A percentile compares a stretch with the other conserved stretches of the same genome.
phyloP scores from a whole-genome alignment of 2,888 invertebrate genomes.

The Cephus sareptanus region DNA sequence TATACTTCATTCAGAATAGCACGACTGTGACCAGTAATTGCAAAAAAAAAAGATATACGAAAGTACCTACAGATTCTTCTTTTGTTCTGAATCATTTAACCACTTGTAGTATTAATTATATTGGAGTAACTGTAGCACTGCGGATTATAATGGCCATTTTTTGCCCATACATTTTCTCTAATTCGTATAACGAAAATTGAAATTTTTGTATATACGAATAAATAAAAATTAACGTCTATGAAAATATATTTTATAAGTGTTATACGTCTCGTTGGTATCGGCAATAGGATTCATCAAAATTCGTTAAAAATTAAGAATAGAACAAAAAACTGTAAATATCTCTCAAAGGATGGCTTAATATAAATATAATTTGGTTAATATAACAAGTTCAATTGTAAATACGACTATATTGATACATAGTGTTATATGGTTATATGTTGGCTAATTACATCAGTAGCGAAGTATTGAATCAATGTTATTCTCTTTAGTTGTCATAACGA shows the following conservation, averaged over 20 bases:
- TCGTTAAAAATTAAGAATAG: neutral
- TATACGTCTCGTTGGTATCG: neutral
- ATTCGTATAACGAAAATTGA: neutral
- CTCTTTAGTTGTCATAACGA: neutral
- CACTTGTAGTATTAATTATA: neutral
- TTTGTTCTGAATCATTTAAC: neutral
- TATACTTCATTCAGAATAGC: neutral
- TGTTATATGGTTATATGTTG: neutral
- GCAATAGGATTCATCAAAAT: neutral
- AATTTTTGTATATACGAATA: neutral
- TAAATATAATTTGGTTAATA: neutral
- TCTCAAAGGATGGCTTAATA: neutral
- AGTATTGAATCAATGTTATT: neutral
- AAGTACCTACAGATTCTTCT: neutral
- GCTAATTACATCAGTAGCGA: neutral
- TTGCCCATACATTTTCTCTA: too few relatives aligned
- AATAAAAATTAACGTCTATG: neutral
- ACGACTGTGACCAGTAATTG: neutral
- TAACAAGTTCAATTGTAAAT: neutral
- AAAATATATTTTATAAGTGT: neutral
- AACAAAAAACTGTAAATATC: neutral
- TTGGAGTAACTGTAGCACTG: neutral
- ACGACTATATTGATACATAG: neutral
- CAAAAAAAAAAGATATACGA: neutral
- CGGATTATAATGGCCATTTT: neutral